Evolutionary conservation across 1,140 invertebrate genomes (phyloP).

Genomic region (Apis dorsata): DNA sequence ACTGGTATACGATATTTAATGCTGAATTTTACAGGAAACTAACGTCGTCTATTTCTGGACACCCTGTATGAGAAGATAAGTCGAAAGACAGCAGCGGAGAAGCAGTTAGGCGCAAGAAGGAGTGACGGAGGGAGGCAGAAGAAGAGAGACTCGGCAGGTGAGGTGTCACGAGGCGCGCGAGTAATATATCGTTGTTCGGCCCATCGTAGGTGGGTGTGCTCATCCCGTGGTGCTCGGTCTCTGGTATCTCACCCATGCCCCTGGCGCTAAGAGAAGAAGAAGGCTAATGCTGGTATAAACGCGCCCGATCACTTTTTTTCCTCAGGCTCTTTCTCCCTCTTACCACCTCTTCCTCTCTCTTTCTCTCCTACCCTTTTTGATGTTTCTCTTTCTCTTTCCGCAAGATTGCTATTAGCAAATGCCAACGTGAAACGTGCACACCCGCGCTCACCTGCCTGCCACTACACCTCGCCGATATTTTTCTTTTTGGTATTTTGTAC

Average conservation of each 20-base stretch:
- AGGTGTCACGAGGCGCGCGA: constrained; percentile 79
- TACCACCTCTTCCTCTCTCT: neutral
- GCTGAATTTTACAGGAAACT: neutral
- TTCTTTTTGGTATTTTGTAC: neutral
- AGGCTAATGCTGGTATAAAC: constrained; percentile 68
- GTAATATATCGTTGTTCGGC: constrained; percentile 77
- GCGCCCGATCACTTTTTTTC: constrained; percentile 54
- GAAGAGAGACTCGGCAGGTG: constrained; percentile 73
- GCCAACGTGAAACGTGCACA: constrained; percentile 65
- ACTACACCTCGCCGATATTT: constrained; percentile 60
- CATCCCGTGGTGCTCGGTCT: constrained; percentile 54
- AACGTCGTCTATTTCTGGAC: neutral
- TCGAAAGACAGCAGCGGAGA: constrained; percentile 20
- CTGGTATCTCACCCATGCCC: constrained; percentile 64
- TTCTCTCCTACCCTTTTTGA: neutral
- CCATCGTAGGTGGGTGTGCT: constrained; percentile 74
- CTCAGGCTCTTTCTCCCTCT: neutral
- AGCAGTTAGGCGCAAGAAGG: constrained; percentile 13
- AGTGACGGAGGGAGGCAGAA: constrained; percentile 44
- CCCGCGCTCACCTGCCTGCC: constrained; percentile 65
- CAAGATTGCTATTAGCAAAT: constrained; percentile 67
- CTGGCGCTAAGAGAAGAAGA: constrained; percentile 70
- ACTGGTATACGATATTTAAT: too few species aligned
- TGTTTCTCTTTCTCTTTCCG: constrained; percentile 25
- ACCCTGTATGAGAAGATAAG: constrained; percentile 23